Evolutionary conservation across 2,113 vertebrate species (phyloP), one percentile per base, ranked within the genome.

Genomic region (Synodontis membranacea): DNA sequence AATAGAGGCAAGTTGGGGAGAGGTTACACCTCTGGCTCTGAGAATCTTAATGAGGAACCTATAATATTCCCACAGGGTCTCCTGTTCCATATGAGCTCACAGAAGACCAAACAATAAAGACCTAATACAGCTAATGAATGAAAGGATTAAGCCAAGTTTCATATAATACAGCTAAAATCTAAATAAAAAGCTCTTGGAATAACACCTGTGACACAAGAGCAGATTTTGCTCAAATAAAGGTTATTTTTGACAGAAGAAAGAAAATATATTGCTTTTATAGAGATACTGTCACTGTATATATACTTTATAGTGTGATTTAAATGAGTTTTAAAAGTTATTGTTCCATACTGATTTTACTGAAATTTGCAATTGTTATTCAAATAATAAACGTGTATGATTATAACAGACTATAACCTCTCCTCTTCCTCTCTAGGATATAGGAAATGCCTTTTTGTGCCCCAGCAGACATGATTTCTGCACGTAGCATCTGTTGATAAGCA

Each of bases 401-500:
- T 84, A 39, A 64, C 21, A 81, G 28, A 74, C 48, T 39, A 34
- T 81, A 62, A 81, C 54, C 62, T 83, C 37, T 37, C 70, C 54
- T 84, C 21, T 58, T 84, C 68, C 84, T 91, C 89, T 91, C 86
- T 92, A 93, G 92, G 91, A 94, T 93, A 89, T 89, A 91, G 93
- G 92, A 91, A 94, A 92, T 90, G 90, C 90, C 92, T 93, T 92
- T 92, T 91, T 92, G 92, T 93, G 92, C 87, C 91, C 90, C 84
- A 93, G 91, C 91, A 95, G 89, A 88, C 89, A 93, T 72, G 89
- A 95, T 95, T 94, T 93, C 91, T 88, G 91, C 93, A 93, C 91
- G 94, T 93, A 95, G 96, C 92, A 93, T 95, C 96, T 96, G 92
- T 92, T 97, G 95, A 95, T 93, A 96, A 95, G 91, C 90, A 91